Conservation (phyloP, 2,113 vertebrate genomes). For the Suncus etruscus region DNA sequence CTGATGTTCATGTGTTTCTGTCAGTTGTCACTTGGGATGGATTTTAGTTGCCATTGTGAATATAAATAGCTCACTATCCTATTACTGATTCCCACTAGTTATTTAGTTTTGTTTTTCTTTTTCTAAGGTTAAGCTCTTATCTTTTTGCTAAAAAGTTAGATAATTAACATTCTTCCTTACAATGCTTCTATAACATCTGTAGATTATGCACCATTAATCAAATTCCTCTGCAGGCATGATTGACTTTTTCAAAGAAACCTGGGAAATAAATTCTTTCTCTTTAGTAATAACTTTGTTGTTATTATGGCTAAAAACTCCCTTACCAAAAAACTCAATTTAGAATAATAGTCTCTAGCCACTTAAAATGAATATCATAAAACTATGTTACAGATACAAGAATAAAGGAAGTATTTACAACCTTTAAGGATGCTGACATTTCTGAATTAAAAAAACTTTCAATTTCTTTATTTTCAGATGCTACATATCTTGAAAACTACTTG, state of each 20-base stretch:
- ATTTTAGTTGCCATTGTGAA: constrained; percentile 82
- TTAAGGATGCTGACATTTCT: constrained; percentile 66
- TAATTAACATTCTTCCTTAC: constrained; percentile 87
- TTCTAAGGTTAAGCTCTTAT: constrained; percentile 82
- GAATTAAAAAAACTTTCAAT: constrained; percentile 65
- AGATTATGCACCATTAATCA: constrained; percentile 84
- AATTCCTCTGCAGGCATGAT: constrained; percentile 76
- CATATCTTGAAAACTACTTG: constrained; percentile 76
- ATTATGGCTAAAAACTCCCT: constrained; percentile 53
- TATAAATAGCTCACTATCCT: constrained; percentile 79
- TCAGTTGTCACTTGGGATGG: constrained; percentile 83
- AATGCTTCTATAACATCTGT: constrained; percentile 66
- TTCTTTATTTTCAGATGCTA: constrained; percentile 62
- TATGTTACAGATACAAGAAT: constrained; percentile 52
- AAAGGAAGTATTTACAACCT: constrained; percentile 48
- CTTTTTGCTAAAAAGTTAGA: constrained; percentile 83
- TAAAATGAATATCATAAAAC: constrained; percentile 63
- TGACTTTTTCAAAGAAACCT: constrained; percentile 80
- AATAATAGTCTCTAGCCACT: constrained; percentile 58
- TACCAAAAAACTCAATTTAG: constrained; percentile 65
- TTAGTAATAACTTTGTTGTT: constrained; percentile 80
- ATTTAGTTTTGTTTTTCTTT: constrained; percentile 80
- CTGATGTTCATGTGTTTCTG: constrained; percentile 81
- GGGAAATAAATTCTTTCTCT: constrained; percentile 71
- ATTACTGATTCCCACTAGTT: constrained; percentile 83